Evolutionary conservation across 2,888 invertebrate genomes (phyloP), one percentile per base, ranked within the genome.

Genomic region (Hypercompe scribonia): DNA sequence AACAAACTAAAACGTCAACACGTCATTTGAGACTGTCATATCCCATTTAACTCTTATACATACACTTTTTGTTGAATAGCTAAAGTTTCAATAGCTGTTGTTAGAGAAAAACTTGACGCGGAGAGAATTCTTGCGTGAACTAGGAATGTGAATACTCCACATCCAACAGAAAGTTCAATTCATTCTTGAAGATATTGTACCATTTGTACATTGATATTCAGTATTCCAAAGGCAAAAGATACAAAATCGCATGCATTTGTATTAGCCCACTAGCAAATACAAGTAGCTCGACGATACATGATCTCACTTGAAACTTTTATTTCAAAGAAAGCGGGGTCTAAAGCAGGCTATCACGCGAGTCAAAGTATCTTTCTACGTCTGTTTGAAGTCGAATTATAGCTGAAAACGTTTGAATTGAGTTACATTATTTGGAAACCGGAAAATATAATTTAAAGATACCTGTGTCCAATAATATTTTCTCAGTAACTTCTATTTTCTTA

Each of bases 271-370:
- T 77, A 71, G 82, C 80, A 83, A 84, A 82, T 73, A 73, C 77
- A 78, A 80, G 78, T 81, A 81, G 75, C 76, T 83, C 65, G 74
- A 75, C 85, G 87, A 88, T 87, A 89, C 87, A 87, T 88, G 88
- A 89, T 89, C 86, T 86, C 84, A 88, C 87, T 89, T 82, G 84
- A 89, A 92, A 91, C 88, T 91, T 91, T 90, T 90, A 92, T 91
- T 89, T 89, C 88, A 86, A 87, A 88, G 88, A 85, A 79, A 81
- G 72, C 78, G 78, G 77, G 81, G 74, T 84, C 82, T 83, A 77
- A 85, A 80, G 83, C 74, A 81, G 77, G 84, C 85, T 85, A 86
- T 88, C 82, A 85, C 86, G 85, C 79, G 83, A 85, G 73, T 72
- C 77, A 77, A 85, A 87, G 83, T 85, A 83, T 86, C 83, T 85